Evolutionary conservation across 2,797 vertebrate genomes (phyloP).

Genomic region (Ibycter americanus): DNA sequence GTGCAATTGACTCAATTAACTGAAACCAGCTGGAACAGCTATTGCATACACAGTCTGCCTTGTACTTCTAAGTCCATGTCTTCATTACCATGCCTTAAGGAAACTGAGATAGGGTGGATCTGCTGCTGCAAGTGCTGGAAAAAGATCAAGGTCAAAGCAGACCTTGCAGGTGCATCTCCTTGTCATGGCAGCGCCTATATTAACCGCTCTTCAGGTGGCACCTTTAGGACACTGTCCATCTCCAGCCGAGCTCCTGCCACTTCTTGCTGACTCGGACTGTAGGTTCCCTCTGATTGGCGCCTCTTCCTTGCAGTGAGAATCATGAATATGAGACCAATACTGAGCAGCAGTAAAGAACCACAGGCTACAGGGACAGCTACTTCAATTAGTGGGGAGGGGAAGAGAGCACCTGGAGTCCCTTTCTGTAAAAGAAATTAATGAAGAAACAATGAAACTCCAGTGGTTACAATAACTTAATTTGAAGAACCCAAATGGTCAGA

Average conservation of each 20-base stretch:
- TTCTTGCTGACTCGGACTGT: constrained; percentile 97
- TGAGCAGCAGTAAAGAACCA: constrained; percentile 85
- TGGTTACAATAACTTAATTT: neutral
- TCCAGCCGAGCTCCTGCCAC: constrained; percentile 94
- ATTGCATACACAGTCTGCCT: neutral
- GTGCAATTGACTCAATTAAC: neutral
- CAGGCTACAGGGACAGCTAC: constrained; percentile 91
- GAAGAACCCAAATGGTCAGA: neutral
- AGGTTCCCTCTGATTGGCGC: constrained; percentile 97
- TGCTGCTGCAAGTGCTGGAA: constrained; percentile 5
- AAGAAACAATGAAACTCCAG: constrained; percentile 46
- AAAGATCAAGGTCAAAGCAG: neutral
- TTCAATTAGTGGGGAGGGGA: constrained; percentile 88
- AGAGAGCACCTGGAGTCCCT: constrained; percentile 75
- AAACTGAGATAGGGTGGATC: neutral
- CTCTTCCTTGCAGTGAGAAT: constrained; percentile 92
- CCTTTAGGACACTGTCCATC: constrained; percentile 98
- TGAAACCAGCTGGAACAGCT: neutral
- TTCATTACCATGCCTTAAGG: neutral
- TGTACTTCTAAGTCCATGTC: neutral
- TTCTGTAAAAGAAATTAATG: constrained; percentile 82
- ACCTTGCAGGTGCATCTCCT: neutral
- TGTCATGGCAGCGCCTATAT: constrained; percentile 77
- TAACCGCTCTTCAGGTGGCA: constrained; percentile 95
- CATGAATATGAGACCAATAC: constrained; percentile 87